Evolutionary conservation across 2,888 invertebrate genomes (phyloP).

Genomic region (Pachydiplax longipennis): DNA sequence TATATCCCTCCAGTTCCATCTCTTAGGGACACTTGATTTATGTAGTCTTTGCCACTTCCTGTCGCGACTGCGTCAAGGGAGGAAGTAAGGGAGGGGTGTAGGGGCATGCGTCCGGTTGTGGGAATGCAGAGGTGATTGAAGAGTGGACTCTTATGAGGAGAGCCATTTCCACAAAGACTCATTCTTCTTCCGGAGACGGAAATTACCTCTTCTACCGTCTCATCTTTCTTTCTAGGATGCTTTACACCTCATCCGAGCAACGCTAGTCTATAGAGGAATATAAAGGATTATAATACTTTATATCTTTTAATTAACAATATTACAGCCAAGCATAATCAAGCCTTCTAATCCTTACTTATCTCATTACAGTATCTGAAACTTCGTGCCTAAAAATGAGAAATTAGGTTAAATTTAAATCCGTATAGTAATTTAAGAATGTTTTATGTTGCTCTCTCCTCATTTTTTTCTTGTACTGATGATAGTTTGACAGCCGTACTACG

Average conservation of each 20-base stretch:
- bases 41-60: constrained; percentile 42
- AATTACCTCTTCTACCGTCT: background rate
- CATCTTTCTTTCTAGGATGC: background rate
- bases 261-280: too few relatives aligned
- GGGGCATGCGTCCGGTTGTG: background rate
- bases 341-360: too few relatives aligned
- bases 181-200: background rate
- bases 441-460: too few relatives aligned
- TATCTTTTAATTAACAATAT: too few relatives aligned
- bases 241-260: too few relatives aligned
- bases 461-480: too few relatives aligned
- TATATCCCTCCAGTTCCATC: constrained; percentile 28
- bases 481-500: too few relatives aligned
- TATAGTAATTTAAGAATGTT: background rate
- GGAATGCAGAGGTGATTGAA: constrained; percentile 36
- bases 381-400: too few relatives aligned
- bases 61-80: constrained; percentile 31
- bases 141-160: background rate
- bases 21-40: constrained; percentile 36
- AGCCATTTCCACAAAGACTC: background rate
- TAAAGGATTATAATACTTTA: too few relatives aligned
- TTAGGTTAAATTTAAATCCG: too few relatives aligned
- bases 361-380: too few relatives aligned
- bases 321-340: too few relatives aligned
- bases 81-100: background rate